Base-by-base conservation (phyloP, 2,888 invertebrate genomes). In the Patella caerulea region DNA sequence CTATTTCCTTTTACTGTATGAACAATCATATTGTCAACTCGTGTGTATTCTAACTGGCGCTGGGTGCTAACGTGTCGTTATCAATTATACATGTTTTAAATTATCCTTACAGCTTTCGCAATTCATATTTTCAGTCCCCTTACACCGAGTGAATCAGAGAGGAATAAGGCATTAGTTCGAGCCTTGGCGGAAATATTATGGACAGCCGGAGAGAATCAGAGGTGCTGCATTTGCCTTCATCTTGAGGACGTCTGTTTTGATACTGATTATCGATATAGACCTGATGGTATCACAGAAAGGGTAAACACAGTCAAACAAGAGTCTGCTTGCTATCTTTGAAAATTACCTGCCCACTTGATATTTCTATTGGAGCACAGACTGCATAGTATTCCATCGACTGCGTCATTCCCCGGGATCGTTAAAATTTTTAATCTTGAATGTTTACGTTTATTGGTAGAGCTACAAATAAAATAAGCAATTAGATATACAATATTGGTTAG, bases 201-300 rank as follows among this genome's bases (percentile, higher is more conserved):
- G 94, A 93, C 94, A 65, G 94, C 94, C 74, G 94, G 94, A 0
- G 95, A 95, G 78, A 93, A 93, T 85, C 92, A 91, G 56, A 79
- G 86, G n/a, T 89, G 89, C 74, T 83, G 83, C 76, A 82, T 91
- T 59, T 87, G 86, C 78, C 80, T 89, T 7, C 80, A 80, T 52
- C 85, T 87, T 74, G 86, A 86, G 2, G 80, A 84, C 19, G 79
- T 81, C 4, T 84, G 83, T 72, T 88, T 86, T 78, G 94, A 94
- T 78, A 95, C 95, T 84, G 94, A 94, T 82, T 94, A 94, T 29
- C 93, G 83, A 52, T 95, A 95, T 89, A 95, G 95, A 83, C 95
- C 95, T 84, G 96, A 96, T 87, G 94, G 94, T 2, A 93, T 95
- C 34, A 96, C 96, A 75, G 96, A 96, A 90, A 95, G 94, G 93